Conservation (phyloP, 2,797 vertebrate genomes). For the Platalea minor region DNA sequence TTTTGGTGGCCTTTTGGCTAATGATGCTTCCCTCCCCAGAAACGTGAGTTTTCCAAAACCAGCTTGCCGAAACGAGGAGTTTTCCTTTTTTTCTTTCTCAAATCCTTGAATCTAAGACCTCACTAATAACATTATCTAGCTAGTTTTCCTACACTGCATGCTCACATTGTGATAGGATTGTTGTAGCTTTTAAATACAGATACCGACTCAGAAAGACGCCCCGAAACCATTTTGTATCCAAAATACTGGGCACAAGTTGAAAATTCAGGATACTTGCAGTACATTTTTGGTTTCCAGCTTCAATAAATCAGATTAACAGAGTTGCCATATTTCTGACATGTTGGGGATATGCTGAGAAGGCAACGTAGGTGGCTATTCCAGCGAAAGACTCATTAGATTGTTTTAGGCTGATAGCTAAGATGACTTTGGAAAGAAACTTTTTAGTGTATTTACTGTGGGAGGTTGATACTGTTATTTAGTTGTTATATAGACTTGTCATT, state of each 20-base stretch:
- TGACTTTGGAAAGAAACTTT: not conserved
- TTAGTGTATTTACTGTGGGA: not conserved
- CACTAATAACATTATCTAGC: rapidly evolving
- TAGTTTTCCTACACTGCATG: rapidly evolving
- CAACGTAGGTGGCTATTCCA: not conserved
- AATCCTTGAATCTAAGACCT: not conserved
- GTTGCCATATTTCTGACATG: too few relatives aligned
- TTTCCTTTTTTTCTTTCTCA: not conserved
- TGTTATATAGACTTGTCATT: not conserved
- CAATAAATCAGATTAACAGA: too few relatives aligned
- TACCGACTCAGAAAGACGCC: not conserved
- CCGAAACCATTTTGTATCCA: not conserved
- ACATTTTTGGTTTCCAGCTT: not conserved
- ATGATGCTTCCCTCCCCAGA: not conserved
- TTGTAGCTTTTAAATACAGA: not conserved
- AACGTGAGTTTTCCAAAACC: not conserved
- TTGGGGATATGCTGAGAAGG: rapidly evolving
- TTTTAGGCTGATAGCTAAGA: not conserved
- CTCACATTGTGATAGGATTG: not conserved
- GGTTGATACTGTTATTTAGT: rapidly evolving
- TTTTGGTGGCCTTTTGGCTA: not conserved
- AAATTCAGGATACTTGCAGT: not conserved
- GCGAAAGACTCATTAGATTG: not conserved
- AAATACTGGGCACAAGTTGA: not conserved
- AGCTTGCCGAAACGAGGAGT: not conserved